Base-by-base conservation (phyloP, 2,797 vertebrate species). In the Podarcis siculus region DNA sequence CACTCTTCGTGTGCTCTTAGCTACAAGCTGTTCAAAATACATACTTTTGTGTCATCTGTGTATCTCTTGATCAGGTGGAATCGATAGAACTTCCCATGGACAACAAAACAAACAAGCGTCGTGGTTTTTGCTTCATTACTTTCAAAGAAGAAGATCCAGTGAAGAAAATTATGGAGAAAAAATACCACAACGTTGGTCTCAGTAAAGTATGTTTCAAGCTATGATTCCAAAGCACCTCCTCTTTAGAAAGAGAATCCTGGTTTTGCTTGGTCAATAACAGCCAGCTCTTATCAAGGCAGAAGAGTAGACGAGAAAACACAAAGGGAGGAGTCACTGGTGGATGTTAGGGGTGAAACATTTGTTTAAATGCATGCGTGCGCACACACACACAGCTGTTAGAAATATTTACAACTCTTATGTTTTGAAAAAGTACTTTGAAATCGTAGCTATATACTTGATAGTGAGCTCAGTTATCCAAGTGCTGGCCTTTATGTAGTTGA, bases 81-180 rank as follows among this genome's bases (percentile, higher is more conserved):
- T 98, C 98, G 0, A 98, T 99, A 96, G 99, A 99, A 86, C 98
- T 99, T 72, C 98, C 98, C 87, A 99, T 99, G 99, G 99, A 99
- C 96, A 99, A 98, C 96, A 99, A 99, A 97, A 99, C 99, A 23
- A 99, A 99, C 96, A 99, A 99, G 96, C 97, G 99, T 71, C 97
- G 99, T 96, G 99, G 99, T 37, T 99, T 99, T 97, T 99, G 99
- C 96, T 99, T 99, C 96, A 99, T 99, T 94, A 99, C 99, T 4
- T 99, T 99, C 95, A 98, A 98, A 95, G 99, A 99, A 81, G 99
- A 99, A 90, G 99, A 99, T 19, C 98, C 98, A 55, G 99, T 99
- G 67, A 99, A 99, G 96, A 98, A 97, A 92, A 99, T 99, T 93
- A 99, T 99, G 98, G 98, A 99, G 96, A 99, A 99, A 95, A 99